Conservation (phyloP, 2,113 vertebrate species). For the Dicentrarchus labrax region DNA sequence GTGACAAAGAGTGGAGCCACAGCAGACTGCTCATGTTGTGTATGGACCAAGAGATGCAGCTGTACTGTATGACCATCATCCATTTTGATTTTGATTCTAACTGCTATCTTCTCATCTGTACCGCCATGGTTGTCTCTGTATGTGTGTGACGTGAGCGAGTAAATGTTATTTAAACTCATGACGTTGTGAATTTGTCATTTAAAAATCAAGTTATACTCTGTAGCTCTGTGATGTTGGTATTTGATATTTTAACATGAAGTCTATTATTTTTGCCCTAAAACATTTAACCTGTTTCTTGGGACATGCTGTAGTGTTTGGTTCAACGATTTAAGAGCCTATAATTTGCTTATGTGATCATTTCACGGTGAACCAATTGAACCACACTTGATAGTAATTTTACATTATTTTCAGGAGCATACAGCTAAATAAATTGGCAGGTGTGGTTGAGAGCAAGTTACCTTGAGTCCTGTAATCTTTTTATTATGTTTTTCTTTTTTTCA, state of each 20-base stretch:
- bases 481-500: neutral
- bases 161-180: slow-evolving; percentile 87
- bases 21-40: slow-evolving; percentile 71
- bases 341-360: neutral
- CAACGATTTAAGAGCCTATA: neutral
- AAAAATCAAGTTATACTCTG: neutral
- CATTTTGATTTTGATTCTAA: slow-evolving; percentile 40
- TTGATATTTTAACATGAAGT: neutral
- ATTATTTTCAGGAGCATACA: no score
- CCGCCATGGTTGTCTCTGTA: slow-evolving; percentile 73
- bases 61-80: slow-evolving; percentile 53
- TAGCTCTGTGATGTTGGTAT: neutral
- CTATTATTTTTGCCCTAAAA: neutral
- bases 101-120: slow-evolving; percentile 74
- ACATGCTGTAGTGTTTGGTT: neutral
- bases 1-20: slow-evolving; percentile 53
- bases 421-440: neutral
- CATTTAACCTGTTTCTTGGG: neutral
- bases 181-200: slow-evolving; percentile 30
- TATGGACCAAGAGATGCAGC: slow-evolving; percentile 74
- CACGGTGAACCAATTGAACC: neutral
- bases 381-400: no score
- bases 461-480: neutral
- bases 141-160: slow-evolving; percentile 81
- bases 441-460: neutral